A percentile compares a stretch with the other conserved stretches of the same genome.
Conservation (phyloP, 2,113 vertebrate species). For the Heliornis fulica region DNA sequence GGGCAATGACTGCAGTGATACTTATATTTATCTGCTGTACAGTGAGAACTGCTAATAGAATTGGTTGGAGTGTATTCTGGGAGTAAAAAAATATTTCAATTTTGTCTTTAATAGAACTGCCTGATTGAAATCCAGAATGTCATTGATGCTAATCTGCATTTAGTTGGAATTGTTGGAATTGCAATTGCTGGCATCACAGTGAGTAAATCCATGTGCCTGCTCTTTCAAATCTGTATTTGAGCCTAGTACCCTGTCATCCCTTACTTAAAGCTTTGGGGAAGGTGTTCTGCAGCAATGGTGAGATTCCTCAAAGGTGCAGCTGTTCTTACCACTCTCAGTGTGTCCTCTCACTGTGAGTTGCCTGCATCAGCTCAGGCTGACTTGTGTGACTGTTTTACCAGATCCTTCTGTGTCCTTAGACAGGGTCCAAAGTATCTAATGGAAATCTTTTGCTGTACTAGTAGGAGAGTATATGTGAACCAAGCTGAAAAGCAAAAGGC, state of each 20-base stretch:
- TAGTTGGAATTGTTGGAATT: conserved; percentile 92
- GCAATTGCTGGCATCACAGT: conserved; percentile 94
- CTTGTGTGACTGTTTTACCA: not conserved
- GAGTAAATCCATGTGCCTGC: conserved; percentile 62
- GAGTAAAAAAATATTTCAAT: not conserved
- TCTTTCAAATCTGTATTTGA: not conserved
- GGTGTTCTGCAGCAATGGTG: not conserved
- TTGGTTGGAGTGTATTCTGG: not conserved
- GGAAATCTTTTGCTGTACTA: not conserved
- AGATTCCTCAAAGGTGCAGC: not conserved
- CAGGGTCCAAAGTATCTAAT: not conserved
- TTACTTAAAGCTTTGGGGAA: not conserved
- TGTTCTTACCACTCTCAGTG: not conserved
- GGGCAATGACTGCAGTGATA: not conserved
- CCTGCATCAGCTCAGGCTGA: not conserved
- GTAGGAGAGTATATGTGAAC: not conserved
- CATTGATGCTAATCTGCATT: conserved; percentile 85
- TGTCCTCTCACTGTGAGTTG: not conserved
- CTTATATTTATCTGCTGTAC: not conserved
- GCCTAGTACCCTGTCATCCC: not conserved
- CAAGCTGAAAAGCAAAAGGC: not conserved
- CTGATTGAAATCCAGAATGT: conserved; percentile 82
- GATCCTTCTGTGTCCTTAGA: not conserved
- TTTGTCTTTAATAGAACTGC: conserved; percentile 81
- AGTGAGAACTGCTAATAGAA: not conserved